Evolutionary conservation across 2,797 vertebrate species (phyloP), one percentile per base, ranked within the genome.

Genomic region (Sandelia bainsii): DNA sequence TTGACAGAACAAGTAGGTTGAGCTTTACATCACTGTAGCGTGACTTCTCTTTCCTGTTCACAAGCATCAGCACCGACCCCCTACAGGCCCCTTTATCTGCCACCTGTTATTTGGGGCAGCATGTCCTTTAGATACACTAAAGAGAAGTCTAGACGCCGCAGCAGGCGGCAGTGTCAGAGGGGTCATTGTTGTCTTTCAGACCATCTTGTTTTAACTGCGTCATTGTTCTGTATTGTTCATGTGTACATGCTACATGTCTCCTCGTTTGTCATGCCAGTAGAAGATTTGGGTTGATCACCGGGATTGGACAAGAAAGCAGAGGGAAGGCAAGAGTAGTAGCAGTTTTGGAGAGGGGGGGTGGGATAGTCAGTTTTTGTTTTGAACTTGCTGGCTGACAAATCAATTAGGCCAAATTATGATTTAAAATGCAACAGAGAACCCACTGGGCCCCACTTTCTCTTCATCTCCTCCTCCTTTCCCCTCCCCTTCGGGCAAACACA

Each of bases 331-430:
- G 48, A 39, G 62, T 48, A 25, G 49, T 25, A 19, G 42, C 75
- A 39, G 50, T 25, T 27, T 20, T n/a, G 32, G 19, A 1, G 20
- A 20, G 22, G 2, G 25, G 45, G 49, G 46, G 20, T 12, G 13
- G 10, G 8, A 17, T 44, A 0, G 62, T 58, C 20, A 59, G 37
- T 34, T 79, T 79, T 77, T 85, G 72, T 77, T 59, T 44, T 59
- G 40, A 72, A 71, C 39, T 69, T 64, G 61, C 82, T 19, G 70
- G 71, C 79, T 83, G 48, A 83, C 52, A 65, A 83, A 78, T 82
- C 71, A 89, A 85, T 88, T 89, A 91, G 85, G 72, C 70, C 83
- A 88, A 62, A 87, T 74, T 46, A 69, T 79, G 83, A 87, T 85
- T 45, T 75, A 79, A 80, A 74, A 45, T 10, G 4, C 23, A 20